Conservation (phyloP, 2,888 invertebrate species). For the Microplitis deprimator region DNA sequence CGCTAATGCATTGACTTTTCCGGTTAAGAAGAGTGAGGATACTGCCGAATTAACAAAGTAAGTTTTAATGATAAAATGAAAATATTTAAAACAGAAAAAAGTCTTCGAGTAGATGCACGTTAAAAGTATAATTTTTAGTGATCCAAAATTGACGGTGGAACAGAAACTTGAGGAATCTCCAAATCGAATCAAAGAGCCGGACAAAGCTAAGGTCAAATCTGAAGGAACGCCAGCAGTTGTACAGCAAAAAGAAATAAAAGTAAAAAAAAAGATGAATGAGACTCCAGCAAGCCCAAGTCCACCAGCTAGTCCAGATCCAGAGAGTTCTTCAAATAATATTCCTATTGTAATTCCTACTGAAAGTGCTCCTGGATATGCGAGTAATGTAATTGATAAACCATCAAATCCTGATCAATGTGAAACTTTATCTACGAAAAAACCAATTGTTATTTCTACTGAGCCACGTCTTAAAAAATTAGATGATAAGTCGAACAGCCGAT, state of each 20-base stretch:
- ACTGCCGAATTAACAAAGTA: constrained; percentile 33
- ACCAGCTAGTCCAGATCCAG: constrained; percentile 63
- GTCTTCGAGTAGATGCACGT: constrained; percentile 34
- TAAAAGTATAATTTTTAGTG: constrained; percentile 39
- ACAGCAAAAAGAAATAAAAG: neutral
- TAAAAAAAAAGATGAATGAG: constrained; percentile 53
- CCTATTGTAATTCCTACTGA: constrained; percentile 72
- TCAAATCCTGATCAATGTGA: constrained; percentile 59
- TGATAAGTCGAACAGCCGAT: constrained; percentile 25
- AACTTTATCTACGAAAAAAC: constrained; percentile 50
- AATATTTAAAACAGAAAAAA: neutral
- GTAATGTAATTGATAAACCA: constrained; percentile 52
- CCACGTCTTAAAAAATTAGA: constrained; percentile 34
- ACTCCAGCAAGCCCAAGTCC: constrained; percentile 73
- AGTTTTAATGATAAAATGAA: constrained; percentile 32
- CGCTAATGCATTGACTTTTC: constrained; percentile 53
- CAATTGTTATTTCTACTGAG: constrained; percentile 61
- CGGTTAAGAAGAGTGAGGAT: constrained; percentile 48
- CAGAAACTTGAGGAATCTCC: constrained; percentile 15
- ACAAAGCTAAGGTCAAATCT: constrained; percentile 7
- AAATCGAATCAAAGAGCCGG: neutral
- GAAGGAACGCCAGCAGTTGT: neutral
- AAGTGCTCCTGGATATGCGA: constrained; percentile 51
- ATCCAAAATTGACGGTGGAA: neutral
- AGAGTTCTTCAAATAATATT: constrained; percentile 46